Percentiles rank a stretch among this genome's conserved stretches.
Evolutionary conservation across 92 coral and sea anemone species (phyloP).

Genomic region (Phenganax stokvisi): DNA sequence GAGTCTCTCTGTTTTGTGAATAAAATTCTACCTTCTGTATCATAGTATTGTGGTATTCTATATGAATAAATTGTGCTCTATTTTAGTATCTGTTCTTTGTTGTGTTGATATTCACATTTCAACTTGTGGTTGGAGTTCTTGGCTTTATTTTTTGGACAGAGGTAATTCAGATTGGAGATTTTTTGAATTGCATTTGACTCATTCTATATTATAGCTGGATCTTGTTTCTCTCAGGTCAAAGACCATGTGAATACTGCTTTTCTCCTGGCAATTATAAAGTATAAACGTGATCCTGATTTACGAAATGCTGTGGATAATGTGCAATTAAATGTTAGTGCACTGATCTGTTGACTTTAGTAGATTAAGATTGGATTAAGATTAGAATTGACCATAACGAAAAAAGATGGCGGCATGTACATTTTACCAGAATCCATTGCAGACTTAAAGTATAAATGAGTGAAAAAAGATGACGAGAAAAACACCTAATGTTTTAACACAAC

Average conservation of each 20-base stretch:
- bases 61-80: not conserved
- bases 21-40: not conserved
- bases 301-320: slow-evolving; percentile 86
- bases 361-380: no score
- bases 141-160: slow-evolving; percentile 99
- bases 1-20: not conserved
- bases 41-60: no score
- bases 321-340: slow-evolving; percentile 63
- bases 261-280: slow-evolving; percentile 66
- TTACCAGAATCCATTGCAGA: no score
- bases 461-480: no score
- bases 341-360: not conserved
- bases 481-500: no score
- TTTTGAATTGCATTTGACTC: not conserved
- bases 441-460: no score
- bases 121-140: slow-evolving; percentile 70
- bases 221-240: slow-evolving; percentile 53
- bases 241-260: slow-evolving; percentile 65
- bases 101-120: slow-evolving; percentile 77
- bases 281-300: slow-evolving; percentile 79
- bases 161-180: slow-evolving; percentile 38
- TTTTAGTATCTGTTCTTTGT: slow-evolving; percentile 81
- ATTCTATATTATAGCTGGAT: not conserved
- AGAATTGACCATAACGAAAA: no score
- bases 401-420: no score